Conservation (phyloP, 2,113 vertebrate genomes). For the Leptodactylus fuscus region DNA sequence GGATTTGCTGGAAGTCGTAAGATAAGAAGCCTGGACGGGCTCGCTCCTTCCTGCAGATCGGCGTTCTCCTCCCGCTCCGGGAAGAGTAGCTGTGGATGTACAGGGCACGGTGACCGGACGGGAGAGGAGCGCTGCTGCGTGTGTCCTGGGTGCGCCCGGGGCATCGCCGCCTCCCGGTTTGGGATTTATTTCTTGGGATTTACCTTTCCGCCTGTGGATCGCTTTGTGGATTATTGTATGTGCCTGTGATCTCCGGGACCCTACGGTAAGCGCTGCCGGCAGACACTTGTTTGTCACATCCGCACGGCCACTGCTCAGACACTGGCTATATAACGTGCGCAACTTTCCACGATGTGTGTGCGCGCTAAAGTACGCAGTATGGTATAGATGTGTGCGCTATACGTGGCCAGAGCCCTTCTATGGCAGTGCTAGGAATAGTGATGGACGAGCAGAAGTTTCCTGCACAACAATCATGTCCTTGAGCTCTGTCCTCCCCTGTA, state of each 20-base stretch:
- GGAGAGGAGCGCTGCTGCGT: neutral
- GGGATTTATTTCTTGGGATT: constrained; percentile 46
- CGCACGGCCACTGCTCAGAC: too few relatives aligned
- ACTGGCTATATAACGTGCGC: too few relatives aligned
- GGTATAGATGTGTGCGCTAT: too few relatives aligned
- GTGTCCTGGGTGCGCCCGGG: neutral
- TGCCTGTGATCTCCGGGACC: neutral
- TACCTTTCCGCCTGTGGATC: neutral
- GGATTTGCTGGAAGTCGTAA: neutral
- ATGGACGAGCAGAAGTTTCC: neutral
- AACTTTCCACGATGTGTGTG: too few relatives aligned
- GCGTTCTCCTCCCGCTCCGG: constrained; percentile 13
- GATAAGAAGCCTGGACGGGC: neutral
- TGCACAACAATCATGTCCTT: neutral
- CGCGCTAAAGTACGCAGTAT: too few relatives aligned
- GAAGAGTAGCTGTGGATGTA: neutral
- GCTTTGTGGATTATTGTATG: constrained; percentile 47
- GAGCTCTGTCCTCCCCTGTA: neutral
- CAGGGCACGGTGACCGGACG: too few relatives aligned
- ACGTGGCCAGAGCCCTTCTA: too few relatives aligned
- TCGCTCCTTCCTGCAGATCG: neutral
- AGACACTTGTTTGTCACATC: neutral
- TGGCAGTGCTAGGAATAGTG: too few relatives aligned
- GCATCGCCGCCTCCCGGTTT: too few relatives aligned
- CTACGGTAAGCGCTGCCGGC: neutral